Conservation (phyloP, 2,797 vertebrate genomes). For the Danio jaintianensis region DNA sequence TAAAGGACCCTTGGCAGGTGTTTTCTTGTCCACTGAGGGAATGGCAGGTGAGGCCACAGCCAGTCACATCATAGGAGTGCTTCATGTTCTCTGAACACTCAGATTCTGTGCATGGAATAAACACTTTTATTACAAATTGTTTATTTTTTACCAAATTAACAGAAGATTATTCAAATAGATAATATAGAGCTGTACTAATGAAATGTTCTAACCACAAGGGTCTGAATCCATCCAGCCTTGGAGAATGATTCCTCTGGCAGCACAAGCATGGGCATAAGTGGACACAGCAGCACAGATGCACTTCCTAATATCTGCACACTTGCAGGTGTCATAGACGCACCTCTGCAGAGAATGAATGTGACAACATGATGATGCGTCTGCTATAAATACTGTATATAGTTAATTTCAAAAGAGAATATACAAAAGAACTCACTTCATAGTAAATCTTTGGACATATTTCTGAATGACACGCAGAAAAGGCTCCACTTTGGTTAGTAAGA, state of each 20-base stretch:
- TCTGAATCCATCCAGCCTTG: conserved; percentile 76
- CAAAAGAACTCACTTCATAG: conserved; percentile 71
- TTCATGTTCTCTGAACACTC: conserved; percentile 78
- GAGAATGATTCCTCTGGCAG: conserved; percentile 75
- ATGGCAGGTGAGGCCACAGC: conserved; percentile 81
- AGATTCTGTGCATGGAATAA: not conserved
- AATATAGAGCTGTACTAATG: not conserved
- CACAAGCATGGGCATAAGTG: conserved; percentile 83
- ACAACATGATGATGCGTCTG: no score
- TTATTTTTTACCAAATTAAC: not conserved
- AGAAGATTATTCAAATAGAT: not conserved
- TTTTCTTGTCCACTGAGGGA: conserved; percentile 76
- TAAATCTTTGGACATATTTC: conserved; percentile 77
- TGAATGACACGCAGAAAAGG: conserved; percentile 82
- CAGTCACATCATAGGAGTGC: conserved; percentile 77
- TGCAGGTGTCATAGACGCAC: conserved; percentile 84
- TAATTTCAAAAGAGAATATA: not conserved
- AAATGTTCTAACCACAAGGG: conserved; percentile 77
- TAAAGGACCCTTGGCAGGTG: conserved; percentile 70
- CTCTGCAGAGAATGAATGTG: conserved; percentile 68
- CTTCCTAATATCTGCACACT: conserved; percentile 79
- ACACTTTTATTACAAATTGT: not conserved
- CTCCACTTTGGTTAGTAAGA: conserved; percentile 70
- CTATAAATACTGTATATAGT: not conserved
- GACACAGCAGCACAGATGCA: conserved; percentile 85